Conservation (phyloP, 2,113 vertebrate genomes). For the Prolemur simus region DNA sequence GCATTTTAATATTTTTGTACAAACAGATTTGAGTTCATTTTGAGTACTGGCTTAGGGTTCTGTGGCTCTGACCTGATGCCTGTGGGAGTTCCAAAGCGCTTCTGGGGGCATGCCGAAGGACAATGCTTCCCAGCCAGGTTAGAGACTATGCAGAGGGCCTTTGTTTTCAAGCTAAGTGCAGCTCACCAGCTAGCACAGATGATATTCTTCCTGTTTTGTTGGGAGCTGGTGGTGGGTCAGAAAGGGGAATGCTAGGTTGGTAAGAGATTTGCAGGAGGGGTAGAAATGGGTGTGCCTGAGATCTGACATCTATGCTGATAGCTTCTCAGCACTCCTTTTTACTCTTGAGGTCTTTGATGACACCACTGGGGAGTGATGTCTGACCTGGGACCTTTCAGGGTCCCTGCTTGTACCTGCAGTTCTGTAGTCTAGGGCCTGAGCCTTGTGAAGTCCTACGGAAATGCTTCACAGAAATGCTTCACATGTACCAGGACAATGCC, state of each 20-base stretch:
- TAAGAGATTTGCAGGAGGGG: neutral
- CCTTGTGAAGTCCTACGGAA: neutral
- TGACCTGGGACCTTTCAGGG: neutral
- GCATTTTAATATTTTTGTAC: neutral
- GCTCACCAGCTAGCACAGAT: neutral
- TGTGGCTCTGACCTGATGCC: neutral
- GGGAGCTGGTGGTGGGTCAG: neutral
- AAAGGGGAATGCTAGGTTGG: neutral
- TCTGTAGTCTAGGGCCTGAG: neutral
- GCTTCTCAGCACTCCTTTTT: neutral
- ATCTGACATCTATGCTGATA: neutral
- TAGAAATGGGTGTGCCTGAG: neutral
- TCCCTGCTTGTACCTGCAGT: neutral
- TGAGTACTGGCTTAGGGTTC: neutral
- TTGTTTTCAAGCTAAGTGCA: neutral
- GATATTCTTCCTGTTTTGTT: neutral
- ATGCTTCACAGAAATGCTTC: neutral
- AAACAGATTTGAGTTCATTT: neutral
- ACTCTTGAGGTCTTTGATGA: slow-evolving; percentile 34
- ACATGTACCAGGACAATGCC: slow-evolving; percentile 20
- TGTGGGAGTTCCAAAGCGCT: neutral
- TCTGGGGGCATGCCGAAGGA: neutral
- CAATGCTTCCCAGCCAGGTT: neutral
- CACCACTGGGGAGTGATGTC: neutral
- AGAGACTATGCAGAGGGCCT: neutral